Evolutionary conservation across 1,140 invertebrate genomes (phyloP), one percentile per base, ranked within the genome.

Genomic region (Drosophila sp.): DNA sequence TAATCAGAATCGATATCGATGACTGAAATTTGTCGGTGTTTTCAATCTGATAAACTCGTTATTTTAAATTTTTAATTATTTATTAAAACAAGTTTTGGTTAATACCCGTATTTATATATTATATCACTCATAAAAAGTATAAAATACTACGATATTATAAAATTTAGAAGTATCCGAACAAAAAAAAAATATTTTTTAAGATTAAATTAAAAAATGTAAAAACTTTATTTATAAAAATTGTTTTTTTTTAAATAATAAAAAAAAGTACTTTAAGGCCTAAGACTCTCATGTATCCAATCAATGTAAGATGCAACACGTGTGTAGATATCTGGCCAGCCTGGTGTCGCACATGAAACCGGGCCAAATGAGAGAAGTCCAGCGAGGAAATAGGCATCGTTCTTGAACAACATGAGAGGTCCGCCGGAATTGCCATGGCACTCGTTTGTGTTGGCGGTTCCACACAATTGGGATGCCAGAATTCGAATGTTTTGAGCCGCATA

Each of bases 291-390:
- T 59, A 89, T 89, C 83, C 83, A 89, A 13, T 89, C 83, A 5
- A 83, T 74, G 32, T 69, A 89, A 11, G 83, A 80, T 0, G 83
- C 72, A 0, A 97, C 95, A 57, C 93, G 93, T 0, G 96, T 96
- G 78, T 97, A 97, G 11, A 97, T 94, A 5, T 96, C 96, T 0
- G 96, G 96, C 93, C 94, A 95, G 2, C 94, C 94, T 6, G 86
- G 61, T 41, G 93, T 93, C 0, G 95, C 96, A 73, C 96, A 97
- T 0, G 93, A 93, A 0, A 94, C 93, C 0, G 95, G 95, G 0
- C 97, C 97, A 89, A 96, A 96, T 0, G 95, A 96, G 0, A 96
- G 94, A 0, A 97, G 84, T 0, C 96, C 96, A 0, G 93, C 90
- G 0, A 87, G 81, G 0, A 90, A 82, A 93, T 90, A 94, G 91